These are phyloP conservation scores for Rhimphoctona megacephalus DNA, from an alignment of 2,888 invertebrate species.

Conservation along the genomic window DNA sequence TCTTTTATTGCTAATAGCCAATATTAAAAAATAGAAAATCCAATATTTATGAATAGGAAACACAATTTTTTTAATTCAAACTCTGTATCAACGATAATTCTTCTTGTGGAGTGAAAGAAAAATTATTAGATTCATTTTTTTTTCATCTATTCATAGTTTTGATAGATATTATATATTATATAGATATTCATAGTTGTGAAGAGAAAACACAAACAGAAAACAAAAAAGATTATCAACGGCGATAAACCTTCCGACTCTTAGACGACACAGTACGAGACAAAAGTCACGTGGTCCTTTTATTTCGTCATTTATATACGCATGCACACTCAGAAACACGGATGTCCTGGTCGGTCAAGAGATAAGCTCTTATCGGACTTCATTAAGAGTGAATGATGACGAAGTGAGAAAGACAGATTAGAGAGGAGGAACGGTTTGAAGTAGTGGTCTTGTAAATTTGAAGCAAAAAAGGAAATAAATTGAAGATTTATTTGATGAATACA, in stretches of 20 bases:
- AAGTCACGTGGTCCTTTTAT: conserved; percentile 25
- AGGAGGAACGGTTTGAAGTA: conserved; percentile 34
- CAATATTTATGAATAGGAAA: background rate
- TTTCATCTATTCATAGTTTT: too few relatives aligned
- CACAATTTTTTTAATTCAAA: background rate
- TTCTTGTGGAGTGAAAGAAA: background rate
- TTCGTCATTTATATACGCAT: conserved; percentile 19
- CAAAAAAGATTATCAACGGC: background rate
- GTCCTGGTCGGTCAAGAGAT: conserved; percentile 64
- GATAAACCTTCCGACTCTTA: background rate
- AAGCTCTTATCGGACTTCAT: conserved; percentile 70
- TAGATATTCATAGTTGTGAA: conserved; percentile 6
- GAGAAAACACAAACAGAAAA: background rate
- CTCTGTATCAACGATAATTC: background rate
- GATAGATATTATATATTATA: too few relatives aligned
- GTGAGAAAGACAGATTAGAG: conserved; percentile 34
- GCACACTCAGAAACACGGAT: conserved; percentile 15
- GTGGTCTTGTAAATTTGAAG: conserved; percentile 2
- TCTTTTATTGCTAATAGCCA: background rate
- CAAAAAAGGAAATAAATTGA: conserved; percentile 2
- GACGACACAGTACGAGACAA: background rate
- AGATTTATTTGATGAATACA: conserved; percentile 14
- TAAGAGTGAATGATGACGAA: conserved; percentile 59
- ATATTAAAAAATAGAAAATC: conserved; percentile 11
- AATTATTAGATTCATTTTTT: too few relatives aligned